Conservation (phyloP, 2,888 invertebrate genomes). For the Galeopsomyia nigrocyanea region DNA sequence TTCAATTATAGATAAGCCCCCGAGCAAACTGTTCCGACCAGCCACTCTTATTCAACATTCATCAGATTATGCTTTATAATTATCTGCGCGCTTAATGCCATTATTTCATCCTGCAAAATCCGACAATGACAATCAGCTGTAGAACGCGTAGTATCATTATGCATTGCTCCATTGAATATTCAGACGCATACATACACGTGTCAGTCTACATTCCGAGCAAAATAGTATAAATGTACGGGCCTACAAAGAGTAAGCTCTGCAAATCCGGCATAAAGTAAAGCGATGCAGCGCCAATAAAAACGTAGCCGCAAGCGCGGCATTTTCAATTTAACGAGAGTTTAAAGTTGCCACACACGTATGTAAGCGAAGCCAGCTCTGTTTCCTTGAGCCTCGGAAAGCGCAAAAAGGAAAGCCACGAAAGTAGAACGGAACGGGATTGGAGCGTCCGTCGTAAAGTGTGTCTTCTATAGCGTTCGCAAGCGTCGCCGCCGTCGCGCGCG, state of each 20-base stretch:
- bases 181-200: no score
- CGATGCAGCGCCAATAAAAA: constrained; percentile 3
- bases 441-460: constrained; percentile 23
- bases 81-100: not conserved
- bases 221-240: no score
- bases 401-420: constrained; percentile 6
- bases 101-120: no score
- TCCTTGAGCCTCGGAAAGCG: not conserved
- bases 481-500: no score
- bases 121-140: no score
- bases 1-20: no score
- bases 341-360: constrained; percentile 1
- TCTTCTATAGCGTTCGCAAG: not conserved
- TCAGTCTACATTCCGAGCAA: no score
- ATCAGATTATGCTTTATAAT: not conserved
- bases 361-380: constrained; percentile 17
- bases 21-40: no score
- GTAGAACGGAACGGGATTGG: constrained; percentile 30
- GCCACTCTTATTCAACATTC: constrained; percentile 15
- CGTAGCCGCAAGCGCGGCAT: constrained; percentile 1
- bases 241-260: not conserved
- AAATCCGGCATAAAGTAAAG: constrained; percentile 6
- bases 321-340: constrained; percentile 32
- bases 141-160: no score
- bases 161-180: no score